phyloP scores from a whole-genome alignment of 1,140 invertebrate species.

The Sinella curviseta region DNA sequence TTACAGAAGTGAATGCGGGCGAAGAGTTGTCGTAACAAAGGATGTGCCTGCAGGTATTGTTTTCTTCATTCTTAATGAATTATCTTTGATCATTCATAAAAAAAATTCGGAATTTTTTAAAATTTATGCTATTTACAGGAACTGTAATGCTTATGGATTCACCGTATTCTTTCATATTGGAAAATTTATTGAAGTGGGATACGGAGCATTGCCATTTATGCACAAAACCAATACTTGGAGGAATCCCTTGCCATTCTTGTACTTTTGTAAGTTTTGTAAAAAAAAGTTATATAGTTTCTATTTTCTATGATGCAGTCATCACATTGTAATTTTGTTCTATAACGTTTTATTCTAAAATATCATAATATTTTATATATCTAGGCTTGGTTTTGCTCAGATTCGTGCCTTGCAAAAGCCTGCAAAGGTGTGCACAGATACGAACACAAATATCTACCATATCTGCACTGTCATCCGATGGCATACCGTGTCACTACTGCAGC shows the following conservation, averaged over 20 bases:
- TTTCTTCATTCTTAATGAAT: too few species aligned
- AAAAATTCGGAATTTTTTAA: background rate
- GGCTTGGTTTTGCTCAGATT: conserved; percentile 24
- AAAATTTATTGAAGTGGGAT: conserved; percentile 29
- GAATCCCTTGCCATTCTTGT: conserved; percentile 24
- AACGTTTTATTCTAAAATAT: background rate
- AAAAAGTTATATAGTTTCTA: background rate
- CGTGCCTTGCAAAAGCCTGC: background rate
- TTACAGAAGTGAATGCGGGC: conserved; percentile 27
- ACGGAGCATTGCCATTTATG: conserved; percentile 29
- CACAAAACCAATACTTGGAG: conserved; percentile 19
- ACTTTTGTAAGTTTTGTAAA: conserved; percentile 27
- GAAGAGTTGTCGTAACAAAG: conserved; percentile 27
- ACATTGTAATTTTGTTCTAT: background rate
- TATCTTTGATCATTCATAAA: background rate
- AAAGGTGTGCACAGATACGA: background rate
- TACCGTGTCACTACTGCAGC: background rate
- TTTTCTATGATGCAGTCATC: too few species aligned
- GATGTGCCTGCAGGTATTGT: conserved; percentile 37
- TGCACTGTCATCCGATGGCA: background rate
- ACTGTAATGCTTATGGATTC: conserved; percentile 37
- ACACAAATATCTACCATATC: conserved; percentile 20
- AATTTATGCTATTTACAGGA: conserved; percentile 15
- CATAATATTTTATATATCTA: background rate
- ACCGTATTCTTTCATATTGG: conserved; percentile 31